These are phyloP conservation scores for Leptodactylus fuscus DNA, from an alignment of 2,113 vertebrate species.

Conservation along the genomic window DNA sequence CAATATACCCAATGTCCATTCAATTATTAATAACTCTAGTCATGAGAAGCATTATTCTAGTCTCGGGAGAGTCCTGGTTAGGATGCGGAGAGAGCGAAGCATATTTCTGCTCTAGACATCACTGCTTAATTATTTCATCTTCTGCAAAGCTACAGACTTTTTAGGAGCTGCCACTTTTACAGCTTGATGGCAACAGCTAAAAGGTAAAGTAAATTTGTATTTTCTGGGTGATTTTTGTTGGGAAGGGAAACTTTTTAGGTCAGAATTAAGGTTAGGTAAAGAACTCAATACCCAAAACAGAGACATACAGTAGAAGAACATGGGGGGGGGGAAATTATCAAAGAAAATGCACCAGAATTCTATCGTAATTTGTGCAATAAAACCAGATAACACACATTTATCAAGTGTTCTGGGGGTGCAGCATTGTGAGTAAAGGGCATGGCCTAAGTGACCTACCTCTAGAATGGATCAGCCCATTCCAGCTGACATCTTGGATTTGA, in stretches of 20 bases:
- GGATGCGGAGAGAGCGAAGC: slow-evolving; percentile 64
- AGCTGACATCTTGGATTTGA: too few relatives aligned
- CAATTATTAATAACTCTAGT: slow-evolving; percentile 78
- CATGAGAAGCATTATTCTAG: slow-evolving; percentile 72
- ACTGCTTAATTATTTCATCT: slow-evolving; percentile 53
- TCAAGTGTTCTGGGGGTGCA: too few relatives aligned
- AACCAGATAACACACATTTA: too few relatives aligned
- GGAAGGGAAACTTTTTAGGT: not conserved
- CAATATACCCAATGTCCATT: slow-evolving; percentile 66
- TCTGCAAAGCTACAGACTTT: not conserved
- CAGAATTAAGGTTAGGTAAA: not conserved
- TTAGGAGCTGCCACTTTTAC: not conserved
- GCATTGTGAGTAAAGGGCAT: too few relatives aligned
- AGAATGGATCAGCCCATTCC: too few relatives aligned
- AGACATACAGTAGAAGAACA: too few relatives aligned
- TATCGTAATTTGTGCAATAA: too few relatives aligned
- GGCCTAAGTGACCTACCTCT: too few relatives aligned
- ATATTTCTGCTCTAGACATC: not conserved
- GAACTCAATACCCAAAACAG: too few relatives aligned
- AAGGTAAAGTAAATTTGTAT: not conserved
- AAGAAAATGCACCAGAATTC: too few relatives aligned
- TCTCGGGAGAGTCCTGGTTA: slow-evolving; percentile 67
- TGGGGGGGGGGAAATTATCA: too few relatives aligned
- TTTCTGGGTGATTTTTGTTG: not conserved
- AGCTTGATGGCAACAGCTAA: not conserved